phyloP scores from a whole-genome alignment of 2,797 vertebrate species.

The Nasua narica region DNA sequence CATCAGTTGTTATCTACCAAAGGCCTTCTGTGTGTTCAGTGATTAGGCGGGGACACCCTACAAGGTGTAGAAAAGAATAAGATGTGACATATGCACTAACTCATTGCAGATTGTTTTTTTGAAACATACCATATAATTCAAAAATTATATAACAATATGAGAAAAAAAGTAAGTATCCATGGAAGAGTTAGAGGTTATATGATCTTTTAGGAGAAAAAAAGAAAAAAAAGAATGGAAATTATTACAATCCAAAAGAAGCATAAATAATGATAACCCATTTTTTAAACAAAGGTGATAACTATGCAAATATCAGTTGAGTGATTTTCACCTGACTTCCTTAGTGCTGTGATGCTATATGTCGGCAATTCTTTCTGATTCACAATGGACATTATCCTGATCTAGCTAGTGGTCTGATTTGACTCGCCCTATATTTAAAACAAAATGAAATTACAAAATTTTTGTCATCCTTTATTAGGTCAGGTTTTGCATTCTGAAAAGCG shows the following conservation, averaged over 20 bases:
- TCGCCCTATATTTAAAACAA: background rate
- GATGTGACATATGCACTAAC: background rate
- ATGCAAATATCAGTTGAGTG: background rate
- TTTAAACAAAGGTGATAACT: background rate
- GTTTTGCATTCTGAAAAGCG: background rate
- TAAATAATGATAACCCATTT: background rate
- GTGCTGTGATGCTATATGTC: fast-evolving
- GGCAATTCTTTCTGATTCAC: background rate
- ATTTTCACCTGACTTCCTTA: background rate
- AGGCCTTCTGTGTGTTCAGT: background rate
- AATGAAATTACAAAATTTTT: background rate
- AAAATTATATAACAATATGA: background rate
- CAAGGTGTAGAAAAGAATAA: background rate
- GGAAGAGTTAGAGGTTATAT: background rate
- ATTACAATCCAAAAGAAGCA: background rate
- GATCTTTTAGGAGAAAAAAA: background rate
- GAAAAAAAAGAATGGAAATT: background rate
- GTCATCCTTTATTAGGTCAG: background rate
- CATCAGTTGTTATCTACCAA: background rate
- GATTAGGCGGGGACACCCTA: background rate
- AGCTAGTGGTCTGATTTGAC: background rate
- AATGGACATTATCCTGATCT: background rate
- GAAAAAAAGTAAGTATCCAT: background rate
- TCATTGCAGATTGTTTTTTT: background rate
- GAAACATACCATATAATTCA: background rate